These are phyloP conservation scores for Toxostoma redivivum DNA, from an alignment of 2,113 vertebrate genomes.

Conservation along the genomic window DNA sequence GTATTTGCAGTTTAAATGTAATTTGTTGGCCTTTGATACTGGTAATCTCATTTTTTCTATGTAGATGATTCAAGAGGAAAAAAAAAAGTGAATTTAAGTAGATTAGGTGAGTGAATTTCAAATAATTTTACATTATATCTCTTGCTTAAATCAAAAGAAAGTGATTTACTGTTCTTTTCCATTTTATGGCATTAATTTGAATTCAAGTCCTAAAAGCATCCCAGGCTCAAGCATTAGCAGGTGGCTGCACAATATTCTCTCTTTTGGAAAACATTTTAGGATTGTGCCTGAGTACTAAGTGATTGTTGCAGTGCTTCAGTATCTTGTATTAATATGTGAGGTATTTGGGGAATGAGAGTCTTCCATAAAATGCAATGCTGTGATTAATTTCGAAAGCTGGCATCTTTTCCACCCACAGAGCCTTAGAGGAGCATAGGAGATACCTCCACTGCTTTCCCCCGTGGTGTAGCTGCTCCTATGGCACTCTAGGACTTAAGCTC, in stretches of 20 bases:
- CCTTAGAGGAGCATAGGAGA: not conserved
- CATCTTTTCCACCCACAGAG: not conserved
- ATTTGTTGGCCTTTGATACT: not conserved
- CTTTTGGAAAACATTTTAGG: not conserved
- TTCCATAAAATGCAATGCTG: not conserved
- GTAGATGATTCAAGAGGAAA: not conserved
- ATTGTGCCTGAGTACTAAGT: not conserved
- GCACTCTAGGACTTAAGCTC: not conserved
- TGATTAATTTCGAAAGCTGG: not conserved
- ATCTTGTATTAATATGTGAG: not conserved
- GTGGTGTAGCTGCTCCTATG: not conserved
- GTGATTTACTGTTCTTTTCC: not conserved
- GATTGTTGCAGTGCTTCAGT: not conserved
- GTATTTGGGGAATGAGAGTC: not conserved
- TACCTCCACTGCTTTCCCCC: not conserved
- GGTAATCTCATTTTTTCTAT: not conserved
- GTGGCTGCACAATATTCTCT: not conserved
- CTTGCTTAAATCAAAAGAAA: not conserved
- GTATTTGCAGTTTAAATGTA: not conserved
- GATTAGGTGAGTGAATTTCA: not conserved
- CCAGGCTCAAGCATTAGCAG: not conserved
- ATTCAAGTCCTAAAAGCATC: not conserved
- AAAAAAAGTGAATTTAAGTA: not conserved
- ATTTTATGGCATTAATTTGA: not conserved
- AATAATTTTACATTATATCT: not conserved